A percentile compares a stretch with the other conserved stretches of the same genome.
Conservation (phyloP, 1,140 invertebrate species). For the Apolygus lucorum region DNA sequence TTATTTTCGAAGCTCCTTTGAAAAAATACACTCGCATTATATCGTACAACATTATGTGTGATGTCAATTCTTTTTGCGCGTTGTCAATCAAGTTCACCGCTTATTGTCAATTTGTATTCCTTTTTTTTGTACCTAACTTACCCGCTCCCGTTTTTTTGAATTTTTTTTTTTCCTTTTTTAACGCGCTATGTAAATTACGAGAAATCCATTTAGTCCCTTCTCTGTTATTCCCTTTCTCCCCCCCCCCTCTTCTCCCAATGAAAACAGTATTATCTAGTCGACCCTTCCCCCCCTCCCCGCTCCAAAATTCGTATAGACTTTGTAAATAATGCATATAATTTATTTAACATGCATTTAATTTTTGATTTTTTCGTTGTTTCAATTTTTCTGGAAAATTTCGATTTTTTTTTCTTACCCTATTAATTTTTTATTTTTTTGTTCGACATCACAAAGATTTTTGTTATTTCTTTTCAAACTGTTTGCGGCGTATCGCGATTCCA, state of each 20-base stretch:
- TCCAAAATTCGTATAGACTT: conserved; percentile 13
- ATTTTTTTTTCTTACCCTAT: conserved; percentile 15
- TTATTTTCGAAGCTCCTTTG: no score
- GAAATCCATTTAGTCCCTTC: conserved; percentile 3
- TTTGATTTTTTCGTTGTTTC: neutral
- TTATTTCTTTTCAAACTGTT: neutral
- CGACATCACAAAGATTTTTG: conserved; percentile 1
- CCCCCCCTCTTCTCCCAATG: neutral
- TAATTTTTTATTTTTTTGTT: no score
- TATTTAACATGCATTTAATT: conserved; percentile 23
- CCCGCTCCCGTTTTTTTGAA: no score
- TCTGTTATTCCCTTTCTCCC: neutral
- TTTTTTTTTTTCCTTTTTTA: no score
- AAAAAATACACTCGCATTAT: no score
- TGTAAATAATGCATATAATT: conserved; percentile 24
- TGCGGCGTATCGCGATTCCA: neutral
- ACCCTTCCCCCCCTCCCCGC: conserved; percentile 16
- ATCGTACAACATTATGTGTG: no score
- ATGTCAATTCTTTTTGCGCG: no score
- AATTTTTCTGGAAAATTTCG: neutral
- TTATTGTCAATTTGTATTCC: no score
- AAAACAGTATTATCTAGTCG: conserved; percentile 29
- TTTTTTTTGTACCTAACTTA: no score
- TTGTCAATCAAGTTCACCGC: no score
- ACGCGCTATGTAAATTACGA: neutral